Evolutionary conservation across 2,888 invertebrate genomes (phyloP), one percentile per base, ranked within the genome.

Genomic region (Polydrusus cervinus): DNA sequence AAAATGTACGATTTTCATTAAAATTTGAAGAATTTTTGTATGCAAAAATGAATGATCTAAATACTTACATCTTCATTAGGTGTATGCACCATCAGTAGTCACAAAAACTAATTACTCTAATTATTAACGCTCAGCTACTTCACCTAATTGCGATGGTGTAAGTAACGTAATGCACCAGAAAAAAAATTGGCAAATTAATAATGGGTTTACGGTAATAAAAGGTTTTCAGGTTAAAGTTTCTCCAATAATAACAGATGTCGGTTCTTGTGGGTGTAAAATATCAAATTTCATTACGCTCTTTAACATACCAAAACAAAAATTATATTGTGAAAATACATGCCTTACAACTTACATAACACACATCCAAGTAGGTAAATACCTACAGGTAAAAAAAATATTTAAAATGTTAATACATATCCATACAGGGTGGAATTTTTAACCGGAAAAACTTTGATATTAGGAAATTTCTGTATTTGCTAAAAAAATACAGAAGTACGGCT

Each of bases 201-300:
- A 57, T 10, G 10, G 57, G 57, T 16, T 57, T 51, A 51, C 11
- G 18, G 1, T 5, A 16, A 49, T 49, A 16, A 49, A 49, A 16
- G 49, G 45, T 62, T 64, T 49, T 20, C 13, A 16, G 47, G 49
- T 64, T 64, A 64, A 49, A 64, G 20, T 30, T 64, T 49, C 49
- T 10, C 49, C 64, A 16, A 13, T 16, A 64, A 20, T 30, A 53
- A 20, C 25, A 25, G 51, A 10, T 20, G 18, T 11, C 11, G 0
- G 11, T 11, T 10, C 11, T 55, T n/a, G 57, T 57, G 11, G 34
- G 38, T 38, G 57, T 55, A 55, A 55, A 38, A 57, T 34, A 57
- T 34, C 57, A 57, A 16, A 34, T 34, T 55, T 14, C 3, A 55
- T 34, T 55, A 34, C 18, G 14, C 30, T 55, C 14, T 55, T 57